Base-by-base conservation (phyloP, 1,140 invertebrate genomes). In the Odontomachus brunneus region DNA sequence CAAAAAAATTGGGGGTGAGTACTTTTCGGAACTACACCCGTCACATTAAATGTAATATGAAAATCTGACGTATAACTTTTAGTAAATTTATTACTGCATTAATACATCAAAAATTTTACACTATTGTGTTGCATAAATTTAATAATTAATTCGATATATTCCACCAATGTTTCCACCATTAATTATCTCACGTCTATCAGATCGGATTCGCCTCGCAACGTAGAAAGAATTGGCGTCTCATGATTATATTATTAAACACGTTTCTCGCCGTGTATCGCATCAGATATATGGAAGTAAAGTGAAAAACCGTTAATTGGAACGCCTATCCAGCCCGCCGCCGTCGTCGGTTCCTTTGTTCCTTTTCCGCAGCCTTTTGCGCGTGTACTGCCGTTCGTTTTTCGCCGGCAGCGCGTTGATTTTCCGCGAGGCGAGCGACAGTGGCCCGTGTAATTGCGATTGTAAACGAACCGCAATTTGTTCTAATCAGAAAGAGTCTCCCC, bases 291-390 rank as follows among this genome's bases (percentile, higher is more conserved):
- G 48, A 12, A 15, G 33, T 26, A 67, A 67, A 67, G 59, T 65
- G 26, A 75, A 78, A 67, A 78, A 67, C 49, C 62, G 63, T 78
- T 78, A 78, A 78, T 78, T 78, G 74, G 74, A 67, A 78, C 63
- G 74, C 49, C 74, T 67, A 67, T 5, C 29, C 29, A 5, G 5
- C 51, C 12, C 15, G 15, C 38, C 19, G 49, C 22, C 38, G 12
- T 53, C 29, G 9, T 53, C 29, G 9, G 2, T 60, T 15, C 17
- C 72, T 33, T 38, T 51, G 19, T 73, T 51, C 22, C 60, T 73
- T 82, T 49, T 82, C 26, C 49, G 22, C 33, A 15, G 19, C 49
- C 26, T 62, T 74, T 63, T 38, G 5, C 14, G 53, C 9, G 19
- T 5, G 29, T 33, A 3, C 9, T 44, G 14, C 22, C 2, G 7